phyloP scores from a whole-genome alignment of 2,888 invertebrate genomes.

The Arctia plantaginis region DNA sequence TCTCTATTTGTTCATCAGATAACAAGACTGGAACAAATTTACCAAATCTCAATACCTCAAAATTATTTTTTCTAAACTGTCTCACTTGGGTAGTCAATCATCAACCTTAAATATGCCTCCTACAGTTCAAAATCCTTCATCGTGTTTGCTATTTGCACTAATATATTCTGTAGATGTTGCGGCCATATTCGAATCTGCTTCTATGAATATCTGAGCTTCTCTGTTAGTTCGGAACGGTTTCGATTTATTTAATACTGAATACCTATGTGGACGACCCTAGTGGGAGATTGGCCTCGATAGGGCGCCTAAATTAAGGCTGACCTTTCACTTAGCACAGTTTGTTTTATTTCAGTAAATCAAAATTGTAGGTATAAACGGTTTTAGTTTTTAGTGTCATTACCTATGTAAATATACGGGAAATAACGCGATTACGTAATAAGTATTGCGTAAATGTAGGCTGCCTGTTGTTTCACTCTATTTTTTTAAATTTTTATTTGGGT shows the following conservation, averaged over 20 bases:
- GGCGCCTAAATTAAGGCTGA: constrained; percentile 5
- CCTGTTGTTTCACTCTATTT: no score
- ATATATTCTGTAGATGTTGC: constrained; percentile 57
- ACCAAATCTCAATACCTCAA: constrained; percentile 33
- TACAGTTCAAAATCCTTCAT: constrained; percentile 28
- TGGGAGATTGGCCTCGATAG: constrained; percentile 35
- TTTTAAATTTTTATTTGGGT: no score
- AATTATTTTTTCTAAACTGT: constrained; percentile 36
- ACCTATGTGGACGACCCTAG: constrained; percentile 38
- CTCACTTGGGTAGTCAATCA: constrained; percentile 5
- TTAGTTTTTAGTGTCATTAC: background rate
- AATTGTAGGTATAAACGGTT: background rate
- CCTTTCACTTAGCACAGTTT: constrained; percentile 1
- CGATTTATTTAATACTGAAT: constrained; percentile 52
- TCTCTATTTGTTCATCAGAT: constrained; percentile 26
- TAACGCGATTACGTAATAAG: no score
- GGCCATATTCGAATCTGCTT: constrained; percentile 53
- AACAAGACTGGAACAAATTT: constrained; percentile 36
- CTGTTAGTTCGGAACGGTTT: constrained; percentile 43
- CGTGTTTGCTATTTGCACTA: constrained; percentile 24
- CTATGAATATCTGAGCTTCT: constrained; percentile 58
- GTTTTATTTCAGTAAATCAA: background rate
- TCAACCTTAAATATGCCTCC: constrained; percentile 10
- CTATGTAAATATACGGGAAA: no score
- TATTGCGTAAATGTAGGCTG: no score